phyloP scores from a whole-genome alignment of 2,888 invertebrate species.

The Chymomyza amoena region DNA sequence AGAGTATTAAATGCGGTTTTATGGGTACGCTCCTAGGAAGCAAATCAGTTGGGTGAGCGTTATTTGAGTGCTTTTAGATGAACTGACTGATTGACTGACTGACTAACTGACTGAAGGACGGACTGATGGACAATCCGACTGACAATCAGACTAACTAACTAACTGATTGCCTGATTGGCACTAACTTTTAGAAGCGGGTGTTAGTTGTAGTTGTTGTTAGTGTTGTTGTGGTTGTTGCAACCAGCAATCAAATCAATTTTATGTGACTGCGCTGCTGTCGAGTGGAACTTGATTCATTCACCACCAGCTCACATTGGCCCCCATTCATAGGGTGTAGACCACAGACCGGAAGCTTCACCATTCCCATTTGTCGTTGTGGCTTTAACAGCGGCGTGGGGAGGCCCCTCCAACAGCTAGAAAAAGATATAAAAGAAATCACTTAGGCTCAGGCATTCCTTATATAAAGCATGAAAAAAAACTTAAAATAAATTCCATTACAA shows the following conservation, averaged over 20 bases:
- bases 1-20: conserved; percentile 15
- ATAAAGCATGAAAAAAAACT: background rate
- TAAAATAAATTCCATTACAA: conserved; percentile 41
- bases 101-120: conserved; percentile 1
- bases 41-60: conserved; percentile 48
- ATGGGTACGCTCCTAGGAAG: conserved; percentile 53
- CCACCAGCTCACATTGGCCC: conserved; percentile 31
- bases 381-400: background rate
- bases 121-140: background rate
- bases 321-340: conserved; percentile 58
- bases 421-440: background rate
- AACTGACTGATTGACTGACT: conserved; percentile 13
- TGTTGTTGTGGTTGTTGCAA: conserved; percentile 22
- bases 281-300: conserved; percentile 43
- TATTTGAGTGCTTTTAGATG: conserved; percentile 42
- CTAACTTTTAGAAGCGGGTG: conserved; percentile 28
- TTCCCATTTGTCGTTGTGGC: background rate
- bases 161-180: conserved; percentile 2
- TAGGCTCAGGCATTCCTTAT: background rate
- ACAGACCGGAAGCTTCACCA: conserved; percentile 57
- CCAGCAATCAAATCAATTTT: conserved; percentile 68
- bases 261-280: conserved; percentile 56
- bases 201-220: conserved; percentile 7
- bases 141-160: background rate
- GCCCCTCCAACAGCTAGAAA: background rate